phyloP scores from a whole-genome alignment of 2,113 vertebrate genomes.

The Tangachromis dhanisi region DNA sequence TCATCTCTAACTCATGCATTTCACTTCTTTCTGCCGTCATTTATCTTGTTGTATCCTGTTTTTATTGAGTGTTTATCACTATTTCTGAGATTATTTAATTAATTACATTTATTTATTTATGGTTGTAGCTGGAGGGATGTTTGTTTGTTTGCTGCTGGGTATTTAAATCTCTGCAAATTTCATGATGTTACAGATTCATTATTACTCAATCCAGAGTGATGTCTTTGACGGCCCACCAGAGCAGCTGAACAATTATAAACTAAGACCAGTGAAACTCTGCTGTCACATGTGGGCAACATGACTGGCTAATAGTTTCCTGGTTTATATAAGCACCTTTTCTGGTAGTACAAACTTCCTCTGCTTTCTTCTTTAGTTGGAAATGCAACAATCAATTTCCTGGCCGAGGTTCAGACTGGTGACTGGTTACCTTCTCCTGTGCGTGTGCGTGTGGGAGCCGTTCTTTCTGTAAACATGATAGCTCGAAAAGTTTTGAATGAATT shows the following conservation, averaged over 20 bases:
- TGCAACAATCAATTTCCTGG: background rate
- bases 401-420: background rate
- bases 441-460: background rate
- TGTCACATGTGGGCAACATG: background rate
- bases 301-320: background rate
- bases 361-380: background rate
- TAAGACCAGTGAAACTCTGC: background rate
- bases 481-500: background rate
- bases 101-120: background rate
- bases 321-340: background rate
- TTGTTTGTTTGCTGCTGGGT: background rate
- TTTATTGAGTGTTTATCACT: background rate
- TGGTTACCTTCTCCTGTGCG: background rate
- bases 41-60: background rate
- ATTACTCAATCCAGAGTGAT: background rate
- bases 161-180: background rate
- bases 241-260: background rate
- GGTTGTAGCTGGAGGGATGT: background rate
- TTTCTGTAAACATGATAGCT: background rate
- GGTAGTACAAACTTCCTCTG: background rate
- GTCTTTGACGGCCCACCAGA: background rate
- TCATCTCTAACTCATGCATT: background rate
- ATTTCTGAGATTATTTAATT: background rate
- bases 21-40: background rate
- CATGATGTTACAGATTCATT: background rate